Base-by-base conservation (phyloP, 2,113 vertebrate genomes). In the Budorcas taxicolor region DNA sequence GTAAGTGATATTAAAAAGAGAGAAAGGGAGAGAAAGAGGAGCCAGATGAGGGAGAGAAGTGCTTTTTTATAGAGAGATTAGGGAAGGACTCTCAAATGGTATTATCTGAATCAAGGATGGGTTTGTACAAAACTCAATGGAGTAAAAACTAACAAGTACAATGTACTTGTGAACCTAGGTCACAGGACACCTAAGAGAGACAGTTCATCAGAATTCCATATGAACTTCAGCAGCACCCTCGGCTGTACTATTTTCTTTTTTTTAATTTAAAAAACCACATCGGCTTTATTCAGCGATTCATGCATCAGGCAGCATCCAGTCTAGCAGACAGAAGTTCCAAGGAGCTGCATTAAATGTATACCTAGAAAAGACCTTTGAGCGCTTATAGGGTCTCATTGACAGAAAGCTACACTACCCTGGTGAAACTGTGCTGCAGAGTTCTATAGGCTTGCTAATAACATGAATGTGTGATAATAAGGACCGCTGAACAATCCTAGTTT, bases 71-170 rank as follows among this genome's bases (percentile, higher is more conserved):
- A 60, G 21, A 90, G 19, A 45, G 43, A 62, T 95, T 95, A 92
- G 16, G 16, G 52, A 67, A 74, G 14, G 25, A 52, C 57, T 92
- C 15, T 76, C 52, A 92, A 43, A 84, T 81, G 64, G 33, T 43
- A 78, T 14, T 53, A 53, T 84, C 74, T 85, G 74, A 92, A 87
- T 82, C 62, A 94, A 90, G 45, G 15, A 87, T 55, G 55, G 45
- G 27, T 93, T 40, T 96, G 60, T 88, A 94, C 85, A 95, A 86
- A 90, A 97, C 83, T 98, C 94, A 91, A 36, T 87, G n/a, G 84
- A 96, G 95, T 84, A 88, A 97, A 97, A 96, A 98, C 74, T 53
- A 97, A 57, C 43, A 11, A 98, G 91, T 14, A 21, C 88, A 94
- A 94, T 96, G 95, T 93, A 86, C 78, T 92, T 98, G 11, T 55